These are phyloP conservation scores for Drosophila flavopinicola DNA, from an alignment of 2,888 invertebrate species.

Conservation along the genomic window DNA sequence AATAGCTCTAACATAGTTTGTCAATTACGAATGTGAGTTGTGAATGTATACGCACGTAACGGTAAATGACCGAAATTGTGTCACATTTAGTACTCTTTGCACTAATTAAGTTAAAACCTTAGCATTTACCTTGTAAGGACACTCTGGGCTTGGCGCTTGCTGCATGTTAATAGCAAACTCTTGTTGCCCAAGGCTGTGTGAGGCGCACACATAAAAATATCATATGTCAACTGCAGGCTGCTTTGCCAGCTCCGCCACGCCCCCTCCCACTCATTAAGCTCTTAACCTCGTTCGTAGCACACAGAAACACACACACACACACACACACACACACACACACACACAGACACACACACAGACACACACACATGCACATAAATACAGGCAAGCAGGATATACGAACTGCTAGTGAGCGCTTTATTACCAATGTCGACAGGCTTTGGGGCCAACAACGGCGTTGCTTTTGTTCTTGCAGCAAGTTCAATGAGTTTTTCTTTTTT, in stretches of 20 bases:
- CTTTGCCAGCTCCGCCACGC: conserved; percentile 30
- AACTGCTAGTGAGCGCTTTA: conserved; percentile 73
- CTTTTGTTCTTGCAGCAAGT: conserved; percentile 37
- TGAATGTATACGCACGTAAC: conserved; percentile 12
- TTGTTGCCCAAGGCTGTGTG: conserved; percentile 49
- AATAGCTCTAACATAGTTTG: conserved; percentile 27
- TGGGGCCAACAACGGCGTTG: conserved; percentile 29
- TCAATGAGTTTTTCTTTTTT: conserved; percentile 38
- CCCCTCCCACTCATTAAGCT: conserved; percentile 67
- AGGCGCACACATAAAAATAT: conserved; percentile 76
- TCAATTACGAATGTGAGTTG: conserved; percentile 27
- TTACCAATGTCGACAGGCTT: conserved; percentile 73
- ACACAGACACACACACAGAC: conserved; percentile 9
- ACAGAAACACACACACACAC: conserved; percentile 7
- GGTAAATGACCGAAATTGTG: conserved; percentile 55
- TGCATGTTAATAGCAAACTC: conserved; percentile 70
- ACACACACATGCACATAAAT: conserved; percentile 18
- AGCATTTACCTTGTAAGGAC: conserved; percentile 70
- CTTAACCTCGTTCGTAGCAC: conserved; percentile 70
- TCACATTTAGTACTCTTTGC: conserved; percentile 57
- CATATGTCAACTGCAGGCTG: conserved; percentile 74
- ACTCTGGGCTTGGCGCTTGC: conserved; percentile 18
- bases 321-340: conserved; percentile 11
- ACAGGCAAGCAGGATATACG: conserved; percentile 23
- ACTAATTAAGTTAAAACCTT: conserved; percentile 77